These are phyloP conservation scores for Anas platyrhynchos DNA, from an alignment of 2,113 vertebrate genomes.

Conservation along the genomic window DNA sequence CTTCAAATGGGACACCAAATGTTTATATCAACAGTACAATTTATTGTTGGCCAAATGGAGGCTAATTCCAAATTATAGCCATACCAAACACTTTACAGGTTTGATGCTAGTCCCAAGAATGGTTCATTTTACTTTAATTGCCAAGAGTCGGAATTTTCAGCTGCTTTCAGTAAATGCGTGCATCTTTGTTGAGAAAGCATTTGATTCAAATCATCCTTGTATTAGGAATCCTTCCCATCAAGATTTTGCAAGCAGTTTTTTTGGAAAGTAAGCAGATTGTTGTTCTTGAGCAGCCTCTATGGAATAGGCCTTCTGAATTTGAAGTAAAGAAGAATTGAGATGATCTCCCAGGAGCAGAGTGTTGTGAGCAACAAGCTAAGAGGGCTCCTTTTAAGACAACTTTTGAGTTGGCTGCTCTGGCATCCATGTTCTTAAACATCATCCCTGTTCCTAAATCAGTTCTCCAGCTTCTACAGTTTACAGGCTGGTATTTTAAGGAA, in stretches of 20 bases:
- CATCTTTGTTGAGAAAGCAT: background rate
- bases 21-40: background rate
- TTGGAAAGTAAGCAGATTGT: background rate
- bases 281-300: background rate
- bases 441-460: background rate
- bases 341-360: background rate
- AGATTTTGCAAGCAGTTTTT: background rate
- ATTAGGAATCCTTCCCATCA: background rate
- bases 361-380: background rate
- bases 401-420: background rate
- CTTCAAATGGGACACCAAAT: conserved; percentile 13
- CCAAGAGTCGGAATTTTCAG: conserved; percentile 7
- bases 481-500: background rate
- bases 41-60: background rate
- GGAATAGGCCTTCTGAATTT: background rate
- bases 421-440: background rate
- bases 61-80: conserved; percentile 15
- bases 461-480: background rate
- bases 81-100: background rate
- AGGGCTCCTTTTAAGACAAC: background rate
- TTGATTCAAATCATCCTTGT: background rate
- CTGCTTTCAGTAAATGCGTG: background rate
- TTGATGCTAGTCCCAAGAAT: background rate
- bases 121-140: background rate
- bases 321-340: background rate